Evolutionary conservation across 2,888 invertebrate species (phyloP).

Genomic region (Automeris io): DNA sequence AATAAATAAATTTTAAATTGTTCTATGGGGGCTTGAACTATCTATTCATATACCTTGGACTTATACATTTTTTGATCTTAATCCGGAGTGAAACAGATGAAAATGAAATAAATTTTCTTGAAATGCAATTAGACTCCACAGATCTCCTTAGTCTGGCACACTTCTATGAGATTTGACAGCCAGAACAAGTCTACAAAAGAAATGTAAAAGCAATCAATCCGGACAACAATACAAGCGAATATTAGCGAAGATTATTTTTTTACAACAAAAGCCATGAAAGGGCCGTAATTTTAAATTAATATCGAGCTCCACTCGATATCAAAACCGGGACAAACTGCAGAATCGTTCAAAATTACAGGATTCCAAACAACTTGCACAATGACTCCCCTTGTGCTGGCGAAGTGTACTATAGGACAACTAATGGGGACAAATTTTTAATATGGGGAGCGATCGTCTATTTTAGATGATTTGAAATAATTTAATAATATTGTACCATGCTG

Average conservation of each 20-base stretch:
- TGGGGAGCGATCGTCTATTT: constrained; percentile 48
- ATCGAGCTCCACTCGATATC: constrained; percentile 45
- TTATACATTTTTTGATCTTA: no score
- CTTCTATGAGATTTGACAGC: no score
- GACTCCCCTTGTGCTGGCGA: constrained; percentile 43
- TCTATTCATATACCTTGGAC: no score
- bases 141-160: no score
- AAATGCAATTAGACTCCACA: no score
- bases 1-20: no score
- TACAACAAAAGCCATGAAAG: constrained; percentile 48
- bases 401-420: constrained; percentile 43
- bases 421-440: constrained; percentile 71
- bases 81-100: no score
- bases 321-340: constrained; percentile 58
- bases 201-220: neutral
- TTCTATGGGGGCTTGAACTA: no score
- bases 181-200: neutral
- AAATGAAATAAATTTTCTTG: no score
- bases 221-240: constrained; percentile 10
- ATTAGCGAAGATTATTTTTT: constrained; percentile 59
- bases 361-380: constrained; percentile 60
- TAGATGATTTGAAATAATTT: constrained; percentile 43
- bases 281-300: constrained; percentile 60
- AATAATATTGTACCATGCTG: neutral
- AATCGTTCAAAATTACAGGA: constrained; percentile 71